Evolutionary conservation across 2,888 invertebrate genomes (phyloP).

Genomic region (Kryphioiulus occultus): DNA sequence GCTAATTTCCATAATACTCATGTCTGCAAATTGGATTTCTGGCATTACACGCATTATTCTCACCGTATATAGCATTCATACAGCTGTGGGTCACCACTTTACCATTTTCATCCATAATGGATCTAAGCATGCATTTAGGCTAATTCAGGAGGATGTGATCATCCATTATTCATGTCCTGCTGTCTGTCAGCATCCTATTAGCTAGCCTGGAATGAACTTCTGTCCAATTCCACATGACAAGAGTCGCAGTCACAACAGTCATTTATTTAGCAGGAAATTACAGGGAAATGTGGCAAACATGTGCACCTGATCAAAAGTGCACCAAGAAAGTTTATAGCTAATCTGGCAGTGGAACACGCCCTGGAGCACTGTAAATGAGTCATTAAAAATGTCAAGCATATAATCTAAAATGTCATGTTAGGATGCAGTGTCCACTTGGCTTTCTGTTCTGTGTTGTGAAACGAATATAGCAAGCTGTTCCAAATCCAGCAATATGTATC

Average conservation of each 20-base stretch:
- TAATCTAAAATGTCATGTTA: too few relatives aligned
- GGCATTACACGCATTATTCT: conserved; percentile 25
- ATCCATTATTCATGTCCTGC: conserved; percentile 11
- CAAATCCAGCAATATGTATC: too few relatives aligned
- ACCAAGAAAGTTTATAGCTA: not conserved
- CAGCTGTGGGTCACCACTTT: not conserved
- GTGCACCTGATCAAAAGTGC: not conserved
- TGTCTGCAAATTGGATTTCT: conserved; percentile 22
- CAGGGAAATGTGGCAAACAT: not conserved
- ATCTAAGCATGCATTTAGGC: conserved; percentile 26
- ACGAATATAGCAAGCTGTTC: too few relatives aligned
- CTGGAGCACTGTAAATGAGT: too few relatives aligned
- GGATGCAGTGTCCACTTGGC: too few relatives aligned
- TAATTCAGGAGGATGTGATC: conserved; percentile 14
- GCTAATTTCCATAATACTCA: conserved; percentile 20
- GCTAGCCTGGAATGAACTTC: not conserved
- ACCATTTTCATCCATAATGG: conserved; percentile 14
- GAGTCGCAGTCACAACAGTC: not conserved
- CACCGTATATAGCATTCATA: not conserved
- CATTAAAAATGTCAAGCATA: too few relatives aligned
- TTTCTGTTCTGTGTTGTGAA: too few relatives aligned
- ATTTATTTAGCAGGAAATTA: not conserved
- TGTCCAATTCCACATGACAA: not conserved
- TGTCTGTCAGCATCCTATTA: not conserved
- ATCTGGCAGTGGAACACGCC: too few relatives aligned